Conservation (phyloP, 2,888 invertebrate species). For the Danaus chrysippus region DNA sequence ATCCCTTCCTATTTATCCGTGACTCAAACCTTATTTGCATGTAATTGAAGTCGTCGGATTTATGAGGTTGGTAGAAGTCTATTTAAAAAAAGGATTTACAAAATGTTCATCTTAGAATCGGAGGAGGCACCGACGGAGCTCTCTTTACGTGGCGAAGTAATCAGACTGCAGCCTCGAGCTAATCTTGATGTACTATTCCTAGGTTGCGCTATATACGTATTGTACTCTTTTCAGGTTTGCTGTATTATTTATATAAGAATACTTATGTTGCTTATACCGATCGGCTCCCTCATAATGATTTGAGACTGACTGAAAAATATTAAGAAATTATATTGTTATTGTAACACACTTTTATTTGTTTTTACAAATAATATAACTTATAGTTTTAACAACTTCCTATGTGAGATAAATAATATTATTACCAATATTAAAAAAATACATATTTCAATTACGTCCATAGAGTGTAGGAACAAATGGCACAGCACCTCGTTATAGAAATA, state of each 20-base stretch:
- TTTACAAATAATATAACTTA: too few species aligned
- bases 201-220: constrained; percentile 54
- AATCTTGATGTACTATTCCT: constrained; percentile 68
- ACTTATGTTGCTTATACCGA: constrained; percentile 21
- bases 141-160: constrained; percentile 64
- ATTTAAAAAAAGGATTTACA: constrained; percentile 39
- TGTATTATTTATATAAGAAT: constrained; percentile 43
- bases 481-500: constrained; percentile 13
- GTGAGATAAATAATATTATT: too few species aligned
- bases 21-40: constrained; percentile 20
- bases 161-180: constrained; percentile 69
- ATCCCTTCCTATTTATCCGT: constrained; percentile 21
- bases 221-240: constrained; percentile 57
- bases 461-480: background rate
- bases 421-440: too few species aligned
- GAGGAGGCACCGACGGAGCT: constrained; percentile 50
- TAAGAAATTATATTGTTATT: background rate
- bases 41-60: constrained; percentile 24
- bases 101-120: constrained; percentile 55
- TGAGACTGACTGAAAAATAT: background rate
- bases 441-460: too few species aligned
- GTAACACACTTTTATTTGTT: too few species aligned
- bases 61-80: constrained; percentile 23
- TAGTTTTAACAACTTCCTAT: too few species aligned
- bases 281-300: constrained; percentile 19